Evolutionary conservation across 2,113 vertebrate species (phyloP).

Genomic region (Hippotragus niger): DNA sequence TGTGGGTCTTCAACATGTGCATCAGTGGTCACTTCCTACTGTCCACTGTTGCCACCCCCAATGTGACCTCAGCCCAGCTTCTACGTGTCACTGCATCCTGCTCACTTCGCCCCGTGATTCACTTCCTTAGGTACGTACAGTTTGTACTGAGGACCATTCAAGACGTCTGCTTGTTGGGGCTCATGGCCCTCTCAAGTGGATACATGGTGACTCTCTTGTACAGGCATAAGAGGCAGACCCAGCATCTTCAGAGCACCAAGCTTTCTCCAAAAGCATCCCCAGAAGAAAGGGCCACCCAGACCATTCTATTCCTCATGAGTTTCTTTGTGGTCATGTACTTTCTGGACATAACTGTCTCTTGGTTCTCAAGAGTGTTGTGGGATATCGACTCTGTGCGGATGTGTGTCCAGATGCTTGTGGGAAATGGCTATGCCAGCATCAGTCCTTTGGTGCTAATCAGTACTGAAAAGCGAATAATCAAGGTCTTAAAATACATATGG

Average conservation of each 20-base stretch:
- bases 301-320: background rate
- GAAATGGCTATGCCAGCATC: background rate
- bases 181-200: background rate
- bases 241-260: background rate
- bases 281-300: background rate
- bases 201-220: background rate
- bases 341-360: background rate
- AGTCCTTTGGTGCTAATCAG: background rate
- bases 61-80: background rate
- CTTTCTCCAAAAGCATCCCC: background rate
- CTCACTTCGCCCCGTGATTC: background rate
- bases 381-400: background rate
- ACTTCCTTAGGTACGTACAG: background rate
- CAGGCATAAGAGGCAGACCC: background rate
- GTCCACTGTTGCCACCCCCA: background rate
- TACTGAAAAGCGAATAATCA: background rate
- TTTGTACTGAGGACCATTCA: background rate
- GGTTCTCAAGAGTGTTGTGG: background rate
- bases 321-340: background rate
- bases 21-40: background rate
- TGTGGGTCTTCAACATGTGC: background rate
- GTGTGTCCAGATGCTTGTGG: background rate
- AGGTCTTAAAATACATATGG: background rate
- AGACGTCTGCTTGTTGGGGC: background rate
- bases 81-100: background rate